Base-by-base conservation (phyloP, 2,888 invertebrate genomes). In the Drosophila aldrichi region DNA sequence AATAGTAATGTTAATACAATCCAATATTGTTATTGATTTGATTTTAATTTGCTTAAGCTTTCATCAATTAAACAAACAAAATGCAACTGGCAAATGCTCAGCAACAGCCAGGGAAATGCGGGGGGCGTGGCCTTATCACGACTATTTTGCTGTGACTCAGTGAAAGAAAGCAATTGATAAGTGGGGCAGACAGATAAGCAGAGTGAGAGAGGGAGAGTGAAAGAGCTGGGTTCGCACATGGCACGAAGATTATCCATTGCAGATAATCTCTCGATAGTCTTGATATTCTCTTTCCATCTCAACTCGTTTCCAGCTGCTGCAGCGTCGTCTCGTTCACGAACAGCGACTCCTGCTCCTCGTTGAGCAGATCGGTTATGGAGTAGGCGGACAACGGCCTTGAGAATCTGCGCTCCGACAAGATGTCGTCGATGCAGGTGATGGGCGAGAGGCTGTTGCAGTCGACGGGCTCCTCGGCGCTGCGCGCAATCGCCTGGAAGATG, bases 321-420 rank as follows among this genome's bases (percentile, higher is more conserved):
- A 89, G 74, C 32, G 74, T 88, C 25, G 79, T 73, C 18, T 92
- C 91, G 43, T 85, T 89, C 40, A 91, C 74, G 56, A 79, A 90
- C 29, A 85, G 63, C 36, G 87, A 48, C 57, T 91, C 91, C 64
- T 82, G 83, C 73, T 91, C 91, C 67, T 92, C 92, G 67, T 90
- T 91, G 40, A 93, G 84, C 70, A 93, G 88, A 84, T 93, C 93
- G 52, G 92, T 92, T 74, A 93, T 93, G 71, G 93, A 93, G 77
- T 93, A 93, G 16, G 92, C 92, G 20, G 93, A 93, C 16, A 93
- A 69, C 0, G 92, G 91, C 0, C 92, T 77, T 1, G 93, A 93
- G 67, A 93, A 88, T 4, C 92, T 73, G 0, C 93, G 90, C 70
- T 93, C 91, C 10, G 91, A 91, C 48, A 93, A 86, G 60, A 93